These are phyloP conservation scores for Ctenoplectra terminalis DNA, from an alignment of 1,140 invertebrate genomes.

Conservation along the genomic window DNA sequence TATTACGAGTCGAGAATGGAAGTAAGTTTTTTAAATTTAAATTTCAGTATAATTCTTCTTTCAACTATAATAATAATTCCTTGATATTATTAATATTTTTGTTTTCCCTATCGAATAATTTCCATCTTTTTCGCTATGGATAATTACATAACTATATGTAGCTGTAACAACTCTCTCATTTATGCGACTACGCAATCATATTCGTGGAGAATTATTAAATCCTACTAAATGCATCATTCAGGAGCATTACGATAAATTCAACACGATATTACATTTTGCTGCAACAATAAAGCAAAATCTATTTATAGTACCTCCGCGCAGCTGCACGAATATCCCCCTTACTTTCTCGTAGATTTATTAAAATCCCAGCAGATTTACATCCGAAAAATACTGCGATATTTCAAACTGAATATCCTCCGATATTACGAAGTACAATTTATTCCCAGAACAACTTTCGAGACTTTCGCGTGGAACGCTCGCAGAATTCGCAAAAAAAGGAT, in stretches of 20 bases:
- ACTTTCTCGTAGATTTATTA: neutral
- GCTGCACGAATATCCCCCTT: neutral
- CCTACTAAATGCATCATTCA: neutral
- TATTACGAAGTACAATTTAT: neutral
- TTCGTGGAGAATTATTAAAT: neutral
- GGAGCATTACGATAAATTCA: neutral
- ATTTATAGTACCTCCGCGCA: neutral
- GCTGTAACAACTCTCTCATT: too few relatives aligned
- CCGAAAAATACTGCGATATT: neutral
- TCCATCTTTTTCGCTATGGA: too few relatives aligned
- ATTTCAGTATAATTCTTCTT: too few relatives aligned
- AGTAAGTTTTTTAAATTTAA: too few relatives aligned
- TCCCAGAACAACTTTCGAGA: neutral
- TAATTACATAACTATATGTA: too few relatives aligned
- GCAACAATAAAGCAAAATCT: neutral
- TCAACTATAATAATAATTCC: too few relatives aligned
- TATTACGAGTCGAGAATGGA: neutral
- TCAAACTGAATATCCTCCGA: neutral
- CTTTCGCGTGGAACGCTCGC: neutral
- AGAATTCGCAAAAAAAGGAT: neutral
- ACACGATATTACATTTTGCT: neutral
- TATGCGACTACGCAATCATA: too few relatives aligned
- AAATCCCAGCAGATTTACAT: neutral
- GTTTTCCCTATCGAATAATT: too few relatives aligned
- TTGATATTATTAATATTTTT: too few relatives aligned